phyloP scores from a whole-genome alignment of 2,113 vertebrate genomes.

The Trochalopteron elliotii region DNA sequence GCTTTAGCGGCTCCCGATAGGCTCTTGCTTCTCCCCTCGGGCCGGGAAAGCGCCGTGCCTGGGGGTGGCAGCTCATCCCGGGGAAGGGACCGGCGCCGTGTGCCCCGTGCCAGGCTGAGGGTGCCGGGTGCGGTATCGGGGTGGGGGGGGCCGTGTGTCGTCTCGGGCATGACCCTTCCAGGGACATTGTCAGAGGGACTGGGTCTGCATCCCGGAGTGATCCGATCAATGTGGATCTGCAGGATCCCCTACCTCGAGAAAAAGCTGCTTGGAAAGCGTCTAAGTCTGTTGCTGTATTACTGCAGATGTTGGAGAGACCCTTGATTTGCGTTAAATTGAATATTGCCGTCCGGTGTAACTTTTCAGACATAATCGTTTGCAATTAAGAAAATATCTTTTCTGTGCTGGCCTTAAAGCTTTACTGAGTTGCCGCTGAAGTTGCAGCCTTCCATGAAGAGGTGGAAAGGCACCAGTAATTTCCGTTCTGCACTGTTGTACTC shows the following conservation, averaged over 20 bases:
- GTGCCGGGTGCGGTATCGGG: not conserved
- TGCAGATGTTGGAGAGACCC: too few relatives aligned
- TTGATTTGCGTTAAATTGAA: not conserved
- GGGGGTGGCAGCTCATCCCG: not conserved
- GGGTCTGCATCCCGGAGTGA: rapidly evolving
- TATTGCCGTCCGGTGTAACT: not conserved
- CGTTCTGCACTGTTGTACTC: rapidly evolving
- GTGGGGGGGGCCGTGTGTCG: not conserved
- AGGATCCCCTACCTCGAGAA: not conserved
- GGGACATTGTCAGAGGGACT: rapidly evolving
- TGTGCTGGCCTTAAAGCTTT: not conserved
- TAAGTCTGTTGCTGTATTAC: rapidly evolving
- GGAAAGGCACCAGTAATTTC: not conserved
- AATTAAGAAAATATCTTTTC: not conserved
- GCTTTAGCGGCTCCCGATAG: rapidly evolving
- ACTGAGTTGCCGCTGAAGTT: not conserved
- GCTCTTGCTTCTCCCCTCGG: rapidly evolving
- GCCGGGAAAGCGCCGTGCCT: too few relatives aligned
- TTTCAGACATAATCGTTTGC: not conserved
- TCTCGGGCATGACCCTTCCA: rapidly evolving
- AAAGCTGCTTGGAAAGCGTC: not conserved
- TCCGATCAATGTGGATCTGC: rapidly evolving
- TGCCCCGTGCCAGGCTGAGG: not conserved
- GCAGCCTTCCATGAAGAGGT: not conserved
- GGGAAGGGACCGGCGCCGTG: not conserved